These are phyloP conservation scores for Polyommatus iphigenia DNA, from an alignment of 2,888 invertebrate genomes.

Conservation along the genomic window DNA sequence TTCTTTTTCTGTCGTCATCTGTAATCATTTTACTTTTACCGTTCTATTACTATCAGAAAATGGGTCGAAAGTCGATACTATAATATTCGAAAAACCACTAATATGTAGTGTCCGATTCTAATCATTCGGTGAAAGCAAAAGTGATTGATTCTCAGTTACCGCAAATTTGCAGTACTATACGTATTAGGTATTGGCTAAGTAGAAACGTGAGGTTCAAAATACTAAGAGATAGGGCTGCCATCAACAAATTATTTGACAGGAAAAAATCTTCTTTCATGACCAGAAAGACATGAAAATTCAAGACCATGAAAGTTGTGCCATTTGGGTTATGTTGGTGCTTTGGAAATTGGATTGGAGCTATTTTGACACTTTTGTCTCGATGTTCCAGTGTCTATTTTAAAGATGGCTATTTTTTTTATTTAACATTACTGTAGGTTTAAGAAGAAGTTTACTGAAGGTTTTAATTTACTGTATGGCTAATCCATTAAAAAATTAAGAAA, in stretches of 20 bases:
- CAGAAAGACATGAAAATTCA: no score
- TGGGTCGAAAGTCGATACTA: slow-evolving; percentile 21
- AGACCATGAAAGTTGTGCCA: no score
- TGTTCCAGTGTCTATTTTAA: no score
- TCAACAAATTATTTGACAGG: neutral
- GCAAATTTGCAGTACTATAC: slow-evolving; percentile 53
- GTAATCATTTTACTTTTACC: neutral
- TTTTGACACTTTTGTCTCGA: no score
- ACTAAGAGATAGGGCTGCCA: neutral
- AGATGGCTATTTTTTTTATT: no score
- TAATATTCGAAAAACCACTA: slow-evolving; percentile 28
- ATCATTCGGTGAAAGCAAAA: slow-evolving; percentile 64
- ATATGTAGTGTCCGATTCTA: slow-evolving; percentile 40
- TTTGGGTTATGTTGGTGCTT: no score
- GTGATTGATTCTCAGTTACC: slow-evolving; percentile 49
- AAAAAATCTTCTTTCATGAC: neutral
- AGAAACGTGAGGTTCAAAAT: slow-evolving; percentile 34
- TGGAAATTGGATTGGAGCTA: no score
- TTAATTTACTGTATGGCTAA: no score
- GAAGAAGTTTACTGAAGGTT: no score
- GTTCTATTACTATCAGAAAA: slow-evolving; percentile 20
- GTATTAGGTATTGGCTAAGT: slow-evolving; percentile 45
- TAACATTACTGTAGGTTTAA: no score
- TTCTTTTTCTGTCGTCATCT: neutral
- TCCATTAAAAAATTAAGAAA: no score